Evolutionary conservation across 2,113 vertebrate genomes (phyloP).

Genomic region (Gavia stellata): DNA sequence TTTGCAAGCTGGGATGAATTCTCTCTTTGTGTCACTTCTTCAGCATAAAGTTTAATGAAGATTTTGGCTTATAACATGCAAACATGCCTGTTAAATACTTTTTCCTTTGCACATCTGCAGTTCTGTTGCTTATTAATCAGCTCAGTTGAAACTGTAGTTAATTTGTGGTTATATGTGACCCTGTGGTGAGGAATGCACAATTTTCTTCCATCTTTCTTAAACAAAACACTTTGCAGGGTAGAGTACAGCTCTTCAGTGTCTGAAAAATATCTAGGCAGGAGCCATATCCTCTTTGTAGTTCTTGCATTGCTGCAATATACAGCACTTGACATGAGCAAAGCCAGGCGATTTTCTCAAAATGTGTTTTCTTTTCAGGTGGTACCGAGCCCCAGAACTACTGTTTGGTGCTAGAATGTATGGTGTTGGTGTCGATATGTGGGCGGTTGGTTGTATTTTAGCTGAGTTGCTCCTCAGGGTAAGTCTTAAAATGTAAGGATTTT

Average conservation of each 20-base stretch:
- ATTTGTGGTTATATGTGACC: background rate
- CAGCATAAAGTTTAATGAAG: background rate
- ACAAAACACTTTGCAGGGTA: background rate
- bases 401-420: conserved; percentile 98
- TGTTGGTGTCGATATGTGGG: conserved; percentile 98
- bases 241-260: background rate
- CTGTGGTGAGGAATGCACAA: background rate
- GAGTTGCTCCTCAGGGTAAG: conserved; percentile 93
- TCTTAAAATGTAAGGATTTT: background rate
- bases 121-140: background rate
- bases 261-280: background rate
- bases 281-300: background rate
- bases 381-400: conserved; percentile 91
- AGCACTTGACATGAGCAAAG: background rate
- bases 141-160: background rate
- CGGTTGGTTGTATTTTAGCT: conserved; percentile 96
- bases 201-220: background rate
- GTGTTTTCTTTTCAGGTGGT: conserved; percentile 83
- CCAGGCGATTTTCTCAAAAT: background rate
- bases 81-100: background rate
- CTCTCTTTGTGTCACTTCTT: background rate
- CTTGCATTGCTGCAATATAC: background rate
- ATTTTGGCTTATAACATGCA: background rate
- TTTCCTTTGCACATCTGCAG: background rate
- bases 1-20: background rate